Evolutionary conservation across 2,888 invertebrate species (phyloP), one percentile per base, ranked within the genome.

Genomic region (Adelphocoris suturalis): DNA sequence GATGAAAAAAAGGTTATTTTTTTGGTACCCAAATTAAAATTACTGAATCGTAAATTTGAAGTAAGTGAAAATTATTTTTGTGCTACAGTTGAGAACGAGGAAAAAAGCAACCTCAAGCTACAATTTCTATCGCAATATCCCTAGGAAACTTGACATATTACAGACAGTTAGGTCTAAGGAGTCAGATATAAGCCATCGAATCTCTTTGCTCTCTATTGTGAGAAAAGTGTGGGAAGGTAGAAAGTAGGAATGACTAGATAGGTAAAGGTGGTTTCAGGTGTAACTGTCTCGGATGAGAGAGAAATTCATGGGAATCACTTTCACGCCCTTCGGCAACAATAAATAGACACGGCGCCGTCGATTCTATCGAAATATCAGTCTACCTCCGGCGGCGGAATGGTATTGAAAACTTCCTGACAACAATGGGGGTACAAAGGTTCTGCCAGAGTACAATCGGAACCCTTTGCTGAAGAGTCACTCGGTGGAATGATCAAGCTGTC

Each of bases 361-460:
- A 57, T 57, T n/a, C 1, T 57, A 7, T 57, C 14, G 57, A 57
- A 57, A 57, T 57, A 57, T 57, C 57, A n/a, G n/a, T 57, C n/a
- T n/a, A 7, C 57, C 57, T 57, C 16, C n/a, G n/a, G 57, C 5
- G 57, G 57, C 19, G n/a, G n/a, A 57, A n/a, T 57, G 57, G n/a
- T 57, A 57, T 57, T 57, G 57, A 57, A 57, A 57, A 57, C 57
- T 57, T 57, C 16, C 57, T n/a, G 57, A n/a, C 57, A 57, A 57
- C 57, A 57, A 57, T 57, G 5, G 57, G 57, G n/a, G n/a, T n/a
- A 12, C 52, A 16, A 52, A 52, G 52, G 52, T 16, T 16, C 57
- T 57, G 57, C 57, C 57, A 57, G 57, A 57, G 57, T 16, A n/a
- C 57, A 37, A 37, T 37, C 37, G 37, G 3, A 37, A 37, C 57